Evolutionary conservation across 1,140 invertebrate species (phyloP), one percentile per base, ranked within the genome.

Genomic region (Pygmarrhopalites habei): DNA sequence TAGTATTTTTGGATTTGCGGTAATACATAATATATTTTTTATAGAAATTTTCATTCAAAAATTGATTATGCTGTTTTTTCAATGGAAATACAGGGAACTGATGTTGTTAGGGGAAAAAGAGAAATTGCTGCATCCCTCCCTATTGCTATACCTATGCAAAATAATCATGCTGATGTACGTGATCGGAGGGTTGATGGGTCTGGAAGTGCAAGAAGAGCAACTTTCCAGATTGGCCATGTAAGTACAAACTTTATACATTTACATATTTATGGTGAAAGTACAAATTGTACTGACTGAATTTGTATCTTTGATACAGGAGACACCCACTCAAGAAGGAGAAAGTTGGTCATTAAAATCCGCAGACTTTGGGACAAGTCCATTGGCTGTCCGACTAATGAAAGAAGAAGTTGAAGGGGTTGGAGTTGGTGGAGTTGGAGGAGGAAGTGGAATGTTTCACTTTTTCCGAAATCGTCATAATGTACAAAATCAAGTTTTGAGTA

Each of bases 101-200:
- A n/a, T n/a, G n/a, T n/a, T n/a, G n/a, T n/a, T n/a, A n/a, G n/a
- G 5, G 32, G 32, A 35, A 35, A 35, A 35, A 46, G 64, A 28
- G 47, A 66, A 49, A 60, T 65, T n/a, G 63, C 67, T 23, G 55
- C 56, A 2, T 68, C 67, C 23, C 28, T 65, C 35, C 67, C 67
- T 35, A 68, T 68, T 35, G 60, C 67, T 7, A 68, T 68, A 32
- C 67, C 67, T 32, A 65, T 51, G 5, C 62, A 60, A 58, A 7
- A 59, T 17, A 32, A 49, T 43, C 32, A 47, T 21, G 35, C 41
- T 43, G 49, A 52, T 15, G 3, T 52, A 52, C 56, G 5, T 41
- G 72, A n/a, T 52, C 62, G 17, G 66, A 72, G 62, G 1, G n/a
- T n/a, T n/a, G n/a, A n/a, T n/a, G 60, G 60, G 19, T 56, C 51